Evolutionary conservation across 2,113 vertebrate genomes (phyloP), one percentile per base, ranked within the genome.

Genomic region (Corythaeola cristata): DNA sequence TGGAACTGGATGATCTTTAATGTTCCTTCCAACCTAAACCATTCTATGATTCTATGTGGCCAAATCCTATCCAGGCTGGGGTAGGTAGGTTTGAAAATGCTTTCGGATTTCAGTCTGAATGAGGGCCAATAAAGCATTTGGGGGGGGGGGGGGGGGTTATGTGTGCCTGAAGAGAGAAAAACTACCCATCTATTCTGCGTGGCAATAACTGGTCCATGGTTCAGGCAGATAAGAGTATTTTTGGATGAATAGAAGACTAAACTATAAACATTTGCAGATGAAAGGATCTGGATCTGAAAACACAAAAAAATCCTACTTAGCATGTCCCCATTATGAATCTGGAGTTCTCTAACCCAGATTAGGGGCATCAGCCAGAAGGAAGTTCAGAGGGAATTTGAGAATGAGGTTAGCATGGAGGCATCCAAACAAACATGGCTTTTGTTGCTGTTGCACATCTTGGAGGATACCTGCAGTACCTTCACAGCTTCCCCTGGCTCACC

Each of bases 91-190:
- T 83, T 73, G 18, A 77, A 92, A 37, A 50, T 37, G 6, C 9
- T 72, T 72, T 52, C n/a, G 22, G 35, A 63, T 88, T 72, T 68
- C 56, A 69, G 6, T 13, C 11, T 3, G 9, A 56, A 37, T 44
- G 22, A 68, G 8, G 53, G 22, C 2, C 83, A 93, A 80, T 13
- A 55, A 68, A 80, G 2, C 2, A 22, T 80, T 93, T 37, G n/a
- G n/a, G n/a, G n/a, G n/a, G n/a, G n/a, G 17, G 11, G 3, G 2
- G 3, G 7, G 3, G 3, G 2, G 12, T 44, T 55, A 17, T 23
- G 2, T 41, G 27, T 20, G 16, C 11, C 28, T 49, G 17, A 32
- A 39, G 24, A 55, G 27, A 59, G 16, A 41, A 75, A 82, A 85
- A 7, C 4, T 39, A 19, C 32, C 12, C 12, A 7, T 39, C 26